Conservation (phyloP, 2,797 vertebrate genomes). For the Tolypeutes matacus region DNA sequence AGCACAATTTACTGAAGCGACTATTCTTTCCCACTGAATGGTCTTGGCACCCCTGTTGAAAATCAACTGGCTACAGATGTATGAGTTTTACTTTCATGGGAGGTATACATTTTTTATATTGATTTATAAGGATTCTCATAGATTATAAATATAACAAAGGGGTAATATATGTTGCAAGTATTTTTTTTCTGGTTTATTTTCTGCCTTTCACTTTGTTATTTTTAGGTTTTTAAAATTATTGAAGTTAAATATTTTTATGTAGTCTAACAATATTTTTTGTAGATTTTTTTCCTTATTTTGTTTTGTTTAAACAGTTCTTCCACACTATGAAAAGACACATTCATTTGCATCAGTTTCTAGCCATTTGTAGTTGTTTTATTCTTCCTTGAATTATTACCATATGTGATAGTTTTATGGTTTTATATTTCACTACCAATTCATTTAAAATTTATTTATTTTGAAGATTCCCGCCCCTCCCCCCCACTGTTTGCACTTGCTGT, state of each 20-base stretch:
- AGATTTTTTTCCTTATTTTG: neutral
- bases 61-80: too few relatives aligned
- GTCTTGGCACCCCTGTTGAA: too few relatives aligned
- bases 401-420: conserved; percentile 16
- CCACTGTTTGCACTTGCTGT: too few relatives aligned
- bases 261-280: neutral
- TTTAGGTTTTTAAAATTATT: neutral
- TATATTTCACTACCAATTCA: conserved; percentile 40
- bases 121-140: conserved; percentile 12
- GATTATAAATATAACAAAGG: conserved; percentile 4
- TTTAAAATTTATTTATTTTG: conserved; percentile 15
- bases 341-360: neutral
- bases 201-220: conserved; percentile 35
- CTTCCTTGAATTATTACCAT: conserved; percentile 6
- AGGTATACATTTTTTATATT: conserved; percentile 46
- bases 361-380: neutral
- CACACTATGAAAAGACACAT: neutral
- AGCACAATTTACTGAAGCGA: too few relatives aligned
- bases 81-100: neutral
- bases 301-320: conserved; percentile 1
- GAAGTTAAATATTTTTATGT: conserved; percentile 9
- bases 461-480: too few relatives aligned
- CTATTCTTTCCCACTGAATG: too few relatives aligned
- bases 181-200: conserved; percentile 1
- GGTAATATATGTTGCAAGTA: neutral